A percentile compares a stretch with the other conserved stretches of the same genome.
phyloP scores from a whole-genome alignment of 92 coral and sea anemone genomes.

The Porites evermanni region DNA sequence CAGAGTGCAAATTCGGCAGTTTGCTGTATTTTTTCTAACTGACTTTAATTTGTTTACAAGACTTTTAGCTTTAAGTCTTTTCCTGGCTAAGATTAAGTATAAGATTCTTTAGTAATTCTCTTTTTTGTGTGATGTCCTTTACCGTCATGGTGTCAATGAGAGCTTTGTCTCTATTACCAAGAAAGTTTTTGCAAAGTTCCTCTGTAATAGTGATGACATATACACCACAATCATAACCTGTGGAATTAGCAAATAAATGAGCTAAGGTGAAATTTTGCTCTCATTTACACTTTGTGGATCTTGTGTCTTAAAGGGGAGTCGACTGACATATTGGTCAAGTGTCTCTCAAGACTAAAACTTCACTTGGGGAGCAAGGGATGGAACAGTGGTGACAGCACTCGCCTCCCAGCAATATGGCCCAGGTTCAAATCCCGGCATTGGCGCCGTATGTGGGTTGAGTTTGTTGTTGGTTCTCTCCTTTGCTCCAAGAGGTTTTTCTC shows the following conservation, averaged over 20 bases:
- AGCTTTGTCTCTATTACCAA: slow-evolving; percentile 37
- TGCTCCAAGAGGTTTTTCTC: too few species aligned
- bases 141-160: slow-evolving; percentile 37
- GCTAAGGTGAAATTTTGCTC: too few species aligned
- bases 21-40: not conserved
- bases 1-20: not conserved
- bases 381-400: too few species aligned
- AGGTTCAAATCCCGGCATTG: too few species aligned
- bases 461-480: too few species aligned
- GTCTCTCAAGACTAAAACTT: too few species aligned
- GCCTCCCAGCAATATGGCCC: too few species aligned
- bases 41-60: not conserved
- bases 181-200: slow-evolving; percentile 68
- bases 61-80: slow-evolving; percentile 7
- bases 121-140: slow-evolving; percentile 28
- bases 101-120: slow-evolving; percentile 44
- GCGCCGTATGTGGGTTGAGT: too few species aligned
- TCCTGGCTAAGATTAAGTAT: slow-evolving; percentile 28
- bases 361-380: too few species aligned
- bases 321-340: too few species aligned
- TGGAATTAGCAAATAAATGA: not conserved
- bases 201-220: slow-evolving; percentile 81
- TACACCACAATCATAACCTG: slow-evolving; percentile 93
- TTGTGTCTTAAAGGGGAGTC: too few species aligned
- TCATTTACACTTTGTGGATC: too few species aligned